These are phyloP conservation scores for Ceyx cyanopectus DNA, from an alignment of 2,113 vertebrate genomes.

Conservation along the genomic window DNA sequence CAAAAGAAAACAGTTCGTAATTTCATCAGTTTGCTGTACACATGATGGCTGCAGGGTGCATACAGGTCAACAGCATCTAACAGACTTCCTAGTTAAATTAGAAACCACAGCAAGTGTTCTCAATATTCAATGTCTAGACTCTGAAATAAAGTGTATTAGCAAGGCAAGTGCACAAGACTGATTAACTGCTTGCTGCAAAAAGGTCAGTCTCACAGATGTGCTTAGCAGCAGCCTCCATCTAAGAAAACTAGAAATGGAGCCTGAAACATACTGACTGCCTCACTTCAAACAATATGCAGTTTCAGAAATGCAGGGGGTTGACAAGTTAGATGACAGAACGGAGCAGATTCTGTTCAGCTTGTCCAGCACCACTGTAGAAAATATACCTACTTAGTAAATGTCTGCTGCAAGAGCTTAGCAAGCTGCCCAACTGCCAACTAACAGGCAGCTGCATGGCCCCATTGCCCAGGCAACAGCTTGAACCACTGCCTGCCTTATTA, in stretches of 20 bases:
- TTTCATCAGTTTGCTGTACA: neutral
- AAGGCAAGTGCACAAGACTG: neutral
- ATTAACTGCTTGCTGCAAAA: neutral
- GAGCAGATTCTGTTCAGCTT: neutral
- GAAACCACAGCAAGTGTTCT: neutral
- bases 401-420: neutral
- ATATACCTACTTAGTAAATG: neutral
- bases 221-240: neutral
- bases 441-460: neutral
- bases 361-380: neutral
- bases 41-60: neutral
- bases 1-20: neutral
- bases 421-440: neutral
- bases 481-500: neutral
- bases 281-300: neutral
- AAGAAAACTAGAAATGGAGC: neutral
- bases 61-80: neutral
- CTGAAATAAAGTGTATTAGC: neutral
- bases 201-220: neutral
- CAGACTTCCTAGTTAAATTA: neutral
- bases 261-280: neutral
- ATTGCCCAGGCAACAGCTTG: rapidly evolving
- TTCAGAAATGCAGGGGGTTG: neutral
- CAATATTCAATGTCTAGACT: neutral
- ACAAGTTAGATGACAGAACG: neutral